Percentiles rank a stretch among this genome's conserved stretches.
Evolutionary conservation across 2,888 invertebrate species (phyloP).

Genomic region (Lasioglossum lativentre): DNA sequence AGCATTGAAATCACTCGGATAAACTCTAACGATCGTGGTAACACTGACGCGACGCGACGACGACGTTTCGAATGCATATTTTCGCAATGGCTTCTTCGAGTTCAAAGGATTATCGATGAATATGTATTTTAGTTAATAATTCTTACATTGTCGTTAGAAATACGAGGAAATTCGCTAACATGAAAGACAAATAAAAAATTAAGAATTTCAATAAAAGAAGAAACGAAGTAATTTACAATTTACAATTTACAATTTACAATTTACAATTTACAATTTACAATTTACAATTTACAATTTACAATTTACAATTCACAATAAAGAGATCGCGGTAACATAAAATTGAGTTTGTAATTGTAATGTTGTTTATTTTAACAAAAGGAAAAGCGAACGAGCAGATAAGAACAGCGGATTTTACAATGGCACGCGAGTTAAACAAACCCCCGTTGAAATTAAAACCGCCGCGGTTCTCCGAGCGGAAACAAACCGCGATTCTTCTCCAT

Average conservation of each 20-base stretch:
- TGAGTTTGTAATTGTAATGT: not conserved
- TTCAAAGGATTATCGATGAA: not conserved
- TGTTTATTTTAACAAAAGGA: not conserved
- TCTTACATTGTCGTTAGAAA: not conserved
- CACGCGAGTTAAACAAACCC: conserved; percentile 2
- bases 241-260: too few relatives aligned
- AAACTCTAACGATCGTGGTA: not conserved
- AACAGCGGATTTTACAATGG: not conserved
- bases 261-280: too few relatives aligned
- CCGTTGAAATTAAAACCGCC: conserved; percentile 2
- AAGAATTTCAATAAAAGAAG: too few relatives aligned
- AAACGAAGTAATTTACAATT: too few relatives aligned
- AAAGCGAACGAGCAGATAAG: not conserved
- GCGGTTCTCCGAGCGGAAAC: conserved; percentile 18
- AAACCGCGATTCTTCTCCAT: not conserved
- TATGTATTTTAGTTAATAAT: not conserved
- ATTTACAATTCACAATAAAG: not conserved
- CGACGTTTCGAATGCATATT: not conserved
- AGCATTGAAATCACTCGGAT: not conserved
- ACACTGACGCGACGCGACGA: too few relatives aligned
- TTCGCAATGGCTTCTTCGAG: not conserved
- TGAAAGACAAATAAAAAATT: not conserved
- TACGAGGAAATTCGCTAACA: not conserved
- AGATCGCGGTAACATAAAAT: not conserved
- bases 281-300: too few relatives aligned